Base-by-base conservation (phyloP, 2,888 invertebrate genomes). In the Saturnia japonica region DNA sequence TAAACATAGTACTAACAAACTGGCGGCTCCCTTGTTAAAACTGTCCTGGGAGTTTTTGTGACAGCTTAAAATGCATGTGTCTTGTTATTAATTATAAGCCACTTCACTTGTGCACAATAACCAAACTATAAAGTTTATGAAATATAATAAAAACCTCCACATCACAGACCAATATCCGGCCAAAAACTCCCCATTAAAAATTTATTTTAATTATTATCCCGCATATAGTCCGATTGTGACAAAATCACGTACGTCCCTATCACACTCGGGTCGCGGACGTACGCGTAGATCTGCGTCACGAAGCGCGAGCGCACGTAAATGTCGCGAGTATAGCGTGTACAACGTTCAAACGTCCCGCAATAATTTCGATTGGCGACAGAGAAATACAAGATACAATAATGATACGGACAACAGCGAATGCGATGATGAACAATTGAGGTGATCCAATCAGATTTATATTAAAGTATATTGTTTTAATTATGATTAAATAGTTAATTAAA, bases 321-420 rank as follows among this genome's bases (percentile, higher is more conserved):
- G 78, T 34, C 82, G 77, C 19, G 77, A 84, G 34, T 85, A 83
- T 76, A 81, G 78, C 57, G 83, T 88, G 19, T 90, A 86, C 77
- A 85, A 81, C n/a, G 84, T 87, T 25, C 78, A 79, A 4, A 80
- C 83, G 2, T 34, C 22, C 22, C 71, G 62, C 25, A 51, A 34
- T 34, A 34, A 14, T 40, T 40, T 40, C 45, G 47, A 22, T n/a
- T 66, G 54, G 68, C 68, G n/a, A 54, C 68, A 54, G 16, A 16
- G 54, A 40, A 51, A 68, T 47, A 8, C 40, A 68, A 51, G 68
- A n/a, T 57, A 14, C 28, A 12, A 28, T 51, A 43, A 68, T 66
- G 28, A 72, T 40, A 71, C 74, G 11, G 69, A 54, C 19, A 12
- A 40, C 25, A 54, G 42, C 42, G 54, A 43, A 19, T 42, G 19